Evolutionary conservation across 2,113 vertebrate species (phyloP).

Genomic region (Sminthopsis crassicaudata): DNA sequence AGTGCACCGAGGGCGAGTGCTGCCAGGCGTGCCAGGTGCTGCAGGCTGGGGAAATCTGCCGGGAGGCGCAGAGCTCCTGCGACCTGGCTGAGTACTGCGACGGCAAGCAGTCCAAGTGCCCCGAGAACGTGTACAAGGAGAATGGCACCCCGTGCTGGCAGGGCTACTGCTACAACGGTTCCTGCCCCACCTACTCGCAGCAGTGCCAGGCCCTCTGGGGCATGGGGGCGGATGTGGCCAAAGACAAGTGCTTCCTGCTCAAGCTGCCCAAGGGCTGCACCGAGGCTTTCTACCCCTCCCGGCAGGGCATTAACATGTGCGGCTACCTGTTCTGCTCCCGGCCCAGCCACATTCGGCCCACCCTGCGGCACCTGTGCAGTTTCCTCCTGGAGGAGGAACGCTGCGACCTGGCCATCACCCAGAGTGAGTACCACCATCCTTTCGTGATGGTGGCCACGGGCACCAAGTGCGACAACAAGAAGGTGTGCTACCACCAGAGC

Average conservation of each 20-base stretch:
- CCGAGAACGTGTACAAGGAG: constrained; percentile 86
- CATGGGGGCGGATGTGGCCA: not conserved
- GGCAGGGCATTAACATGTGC: not conserved
- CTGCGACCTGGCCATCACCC: not conserved
- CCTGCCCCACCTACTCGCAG: not conserved
- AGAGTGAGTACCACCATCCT: not conserved
- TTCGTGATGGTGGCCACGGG: not conserved
- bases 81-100: constrained; percentile 91
- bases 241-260: not conserved
- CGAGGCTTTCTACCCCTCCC: not conserved
- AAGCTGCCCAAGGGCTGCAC: not conserved
- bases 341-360: not conserved
- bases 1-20: not conserved
- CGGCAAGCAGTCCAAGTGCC: constrained; percentile 85
- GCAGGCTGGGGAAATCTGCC: constrained; percentile 85
- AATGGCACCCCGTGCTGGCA: constrained; percentile 86
- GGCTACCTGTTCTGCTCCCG: not conserved
- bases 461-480: not conserved
- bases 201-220: not conserved
- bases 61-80: constrained; percentile 81
- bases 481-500: not conserved
- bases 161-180: not conserved
- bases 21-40: constrained; percentile 69
- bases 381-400: not conserved
- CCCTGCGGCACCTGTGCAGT: not conserved